Percentiles rank a stretch among this genome's conserved stretches.
phyloP scores from a whole-genome alignment of 1,140 invertebrate species.

The Goniozus legneri region DNA sequence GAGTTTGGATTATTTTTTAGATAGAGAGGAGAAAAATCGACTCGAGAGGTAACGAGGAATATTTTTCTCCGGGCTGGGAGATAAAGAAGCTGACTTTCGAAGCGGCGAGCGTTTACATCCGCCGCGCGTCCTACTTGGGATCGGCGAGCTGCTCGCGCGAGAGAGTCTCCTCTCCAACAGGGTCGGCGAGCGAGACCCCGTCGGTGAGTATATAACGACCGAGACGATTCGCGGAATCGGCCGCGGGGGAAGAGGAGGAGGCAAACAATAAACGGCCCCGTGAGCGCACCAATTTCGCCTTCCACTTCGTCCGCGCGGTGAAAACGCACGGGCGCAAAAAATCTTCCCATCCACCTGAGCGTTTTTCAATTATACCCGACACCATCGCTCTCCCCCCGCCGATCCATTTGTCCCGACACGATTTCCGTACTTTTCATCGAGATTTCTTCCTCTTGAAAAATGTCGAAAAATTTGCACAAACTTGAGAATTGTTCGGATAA shows the following conservation, averaged over 20 bases:
- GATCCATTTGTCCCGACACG: too few relatives aligned
- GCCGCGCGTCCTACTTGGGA: constrained; percentile 38
- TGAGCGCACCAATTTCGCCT: constrained; percentile 17
- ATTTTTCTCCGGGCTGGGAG: too few relatives aligned
- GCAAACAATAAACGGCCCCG: constrained; percentile 21
- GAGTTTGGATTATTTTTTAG: too few relatives aligned
- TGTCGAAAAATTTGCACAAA: too few relatives aligned
- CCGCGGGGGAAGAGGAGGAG: too few relatives aligned
- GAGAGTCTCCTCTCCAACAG: constrained; percentile 29
- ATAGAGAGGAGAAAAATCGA: too few relatives aligned
- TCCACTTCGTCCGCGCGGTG: constrained; percentile 11
- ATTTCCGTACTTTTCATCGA: too few relatives aligned
- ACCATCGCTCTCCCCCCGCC: constrained; percentile 11
- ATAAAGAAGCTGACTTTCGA: too few relatives aligned
- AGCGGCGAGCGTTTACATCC: too few relatives aligned
- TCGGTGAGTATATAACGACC: constrained; percentile 9
- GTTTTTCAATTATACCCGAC: constrained; percentile 13
- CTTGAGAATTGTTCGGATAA: too few relatives aligned
- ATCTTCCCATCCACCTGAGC: constrained; percentile 13
- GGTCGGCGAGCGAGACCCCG: constrained; percentile 22
- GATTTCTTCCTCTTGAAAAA: too few relatives aligned
- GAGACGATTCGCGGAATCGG: constrained; percentile 23
- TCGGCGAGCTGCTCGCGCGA: constrained; percentile 24
- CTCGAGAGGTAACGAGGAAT: too few relatives aligned
- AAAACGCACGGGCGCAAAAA: constrained; percentile 16